Conservation (phyloP, 2,888 invertebrate species). For the Lasioglossum morio region DNA sequence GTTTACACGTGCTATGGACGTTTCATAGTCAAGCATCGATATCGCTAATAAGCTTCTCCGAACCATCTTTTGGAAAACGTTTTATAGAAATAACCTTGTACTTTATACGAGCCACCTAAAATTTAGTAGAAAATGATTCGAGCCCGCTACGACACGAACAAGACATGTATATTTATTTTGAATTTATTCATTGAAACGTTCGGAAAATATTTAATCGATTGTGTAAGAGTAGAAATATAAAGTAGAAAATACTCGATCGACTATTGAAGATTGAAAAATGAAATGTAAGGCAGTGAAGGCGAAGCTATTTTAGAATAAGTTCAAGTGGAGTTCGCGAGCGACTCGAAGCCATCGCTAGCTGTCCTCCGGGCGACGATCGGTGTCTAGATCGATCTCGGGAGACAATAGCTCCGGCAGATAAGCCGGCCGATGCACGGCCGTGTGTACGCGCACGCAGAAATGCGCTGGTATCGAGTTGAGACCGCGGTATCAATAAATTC, state of each 20-base stretch:
- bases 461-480: slow-evolving; percentile 33
- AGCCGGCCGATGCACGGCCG: slow-evolving; percentile 18
- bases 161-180: background rate
- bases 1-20: background rate
- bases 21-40: background rate
- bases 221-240: background rate
- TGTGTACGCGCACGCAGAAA: slow-evolving; percentile 40
- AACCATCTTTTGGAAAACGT: background rate
- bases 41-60: background rate
- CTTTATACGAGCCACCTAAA: background rate
- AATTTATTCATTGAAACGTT: background rate
- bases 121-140: background rate
- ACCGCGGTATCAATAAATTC: slow-evolving; percentile 75
- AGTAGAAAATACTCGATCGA: background rate
- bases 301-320: background rate
- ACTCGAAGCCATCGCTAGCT: background rate
- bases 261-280: background rate
- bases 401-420: slow-evolving; percentile 17
- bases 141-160: background rate
- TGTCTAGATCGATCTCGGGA: background rate
- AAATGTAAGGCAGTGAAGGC: background rate
- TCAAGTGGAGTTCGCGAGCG: background rate
- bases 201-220: background rate
- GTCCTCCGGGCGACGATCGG: background rate
- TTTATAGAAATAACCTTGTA: background rate